Percentiles rank a stretch among this genome's conserved stretches.
These are phyloP conservation scores for Parapristionchus giblindavisi DNA, from an alignment of 2,888 invertebrate species.

Conservation along the genomic window DNA sequence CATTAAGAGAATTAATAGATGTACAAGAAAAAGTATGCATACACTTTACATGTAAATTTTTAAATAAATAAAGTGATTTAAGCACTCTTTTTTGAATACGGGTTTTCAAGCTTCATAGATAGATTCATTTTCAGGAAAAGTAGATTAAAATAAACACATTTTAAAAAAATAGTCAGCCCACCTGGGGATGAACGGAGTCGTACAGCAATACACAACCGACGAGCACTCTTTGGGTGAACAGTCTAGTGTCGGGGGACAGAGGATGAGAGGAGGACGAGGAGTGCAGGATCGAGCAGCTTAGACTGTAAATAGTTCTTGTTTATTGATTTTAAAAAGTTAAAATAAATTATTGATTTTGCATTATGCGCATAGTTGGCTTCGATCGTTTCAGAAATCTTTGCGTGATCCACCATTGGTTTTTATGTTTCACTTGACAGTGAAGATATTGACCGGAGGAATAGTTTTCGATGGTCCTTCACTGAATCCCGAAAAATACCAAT, in stretches of 20 bases:
- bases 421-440: no score
- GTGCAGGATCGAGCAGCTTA: constrained; percentile 26
- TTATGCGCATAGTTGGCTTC: no score
- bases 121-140: neutral
- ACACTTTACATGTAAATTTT: neutral
- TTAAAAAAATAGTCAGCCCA: neutral
- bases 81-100: neutral
- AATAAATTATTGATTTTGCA: no score
- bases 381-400: no score
- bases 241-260: constrained; percentile 21
- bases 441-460: no score
- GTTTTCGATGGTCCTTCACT: no score
- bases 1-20: no score
- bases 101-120: neutral
- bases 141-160: no score
- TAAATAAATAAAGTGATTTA: neutral
- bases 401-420: neutral
- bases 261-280: constrained; percentile 24
- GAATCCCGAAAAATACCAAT: no score
- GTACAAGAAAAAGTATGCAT: no score
- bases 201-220: constrained; percentile 32
- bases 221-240: constrained; percentile 33
- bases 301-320: neutral
- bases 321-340: no score
- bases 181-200: constrained; percentile 36